Evolutionary conservation across 2,888 invertebrate genomes (phyloP).

Genomic region (Leucania comma): DNA sequence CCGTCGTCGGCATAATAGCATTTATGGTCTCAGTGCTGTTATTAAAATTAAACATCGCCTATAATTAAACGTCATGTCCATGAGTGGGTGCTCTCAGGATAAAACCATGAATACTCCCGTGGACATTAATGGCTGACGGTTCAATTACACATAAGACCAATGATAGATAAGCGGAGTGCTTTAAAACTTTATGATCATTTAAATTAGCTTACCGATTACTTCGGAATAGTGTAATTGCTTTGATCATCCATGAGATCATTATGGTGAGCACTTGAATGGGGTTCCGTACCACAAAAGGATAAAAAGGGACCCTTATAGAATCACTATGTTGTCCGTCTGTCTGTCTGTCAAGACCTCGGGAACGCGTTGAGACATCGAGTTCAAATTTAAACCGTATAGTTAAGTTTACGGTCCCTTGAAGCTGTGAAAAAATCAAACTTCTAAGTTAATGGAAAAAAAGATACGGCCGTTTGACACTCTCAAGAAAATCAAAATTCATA

Average conservation of each 20-base stretch:
- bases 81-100: conserved; percentile 48
- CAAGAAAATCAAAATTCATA: too few relatives aligned
- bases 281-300: too few relatives aligned
- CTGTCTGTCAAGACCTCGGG: too few relatives aligned
- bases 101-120: conserved; percentile 48
- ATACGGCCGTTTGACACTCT: too few relatives aligned
- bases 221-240: conserved; percentile 60
- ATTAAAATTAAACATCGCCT: conserved; percentile 51
- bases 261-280: conserved; percentile 36
- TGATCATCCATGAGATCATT: conserved; percentile 51
- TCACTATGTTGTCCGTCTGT: too few relatives aligned
- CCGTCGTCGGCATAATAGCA: conserved; percentile 14
- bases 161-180: conserved; percentile 35
- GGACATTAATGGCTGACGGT: conserved; percentile 67
- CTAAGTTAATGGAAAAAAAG: too few relatives aligned
- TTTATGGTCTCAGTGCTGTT: conserved; percentile 24
- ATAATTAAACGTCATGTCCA: conserved; percentile 61
- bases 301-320: too few relatives aligned
- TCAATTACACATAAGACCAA: conserved; percentile 68
- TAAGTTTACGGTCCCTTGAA: too few relatives aligned
- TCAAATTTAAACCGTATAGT: too few relatives aligned
- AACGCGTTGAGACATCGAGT: too few relatives aligned
- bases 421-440: too few relatives aligned
- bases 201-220: conserved; percentile 61
- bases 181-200: conserved; percentile 68